Percentiles rank a stretch among this genome's conserved stretches.
Conservation (phyloP, 2,888 invertebrate species). For the Hydrotaea diabolus region DNA sequence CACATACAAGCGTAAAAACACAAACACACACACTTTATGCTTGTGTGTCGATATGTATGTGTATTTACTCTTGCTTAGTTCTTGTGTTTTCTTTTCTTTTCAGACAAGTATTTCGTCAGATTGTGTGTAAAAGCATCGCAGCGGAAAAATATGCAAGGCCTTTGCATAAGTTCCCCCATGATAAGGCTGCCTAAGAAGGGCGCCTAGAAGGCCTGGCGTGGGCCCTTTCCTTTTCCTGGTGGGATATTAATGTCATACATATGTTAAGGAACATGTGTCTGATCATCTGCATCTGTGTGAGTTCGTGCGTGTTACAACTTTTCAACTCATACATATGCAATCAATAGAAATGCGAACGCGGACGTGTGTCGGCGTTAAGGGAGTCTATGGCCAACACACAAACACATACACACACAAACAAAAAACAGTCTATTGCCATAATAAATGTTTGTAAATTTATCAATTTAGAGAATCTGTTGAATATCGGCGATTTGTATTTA, state of each 20-base stretch:
- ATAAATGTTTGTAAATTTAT: constrained; percentile 70
- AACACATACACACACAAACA: too few species aligned
- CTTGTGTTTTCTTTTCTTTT: constrained; percentile 54
- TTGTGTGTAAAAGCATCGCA: too few species aligned
- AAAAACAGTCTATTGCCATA: constrained; percentile 70
- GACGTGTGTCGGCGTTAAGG: not conserved
- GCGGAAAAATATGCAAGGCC: constrained; percentile 12
- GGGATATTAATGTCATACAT: constrained; percentile 16
- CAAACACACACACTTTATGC: not conserved
- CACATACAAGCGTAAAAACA: not conserved
- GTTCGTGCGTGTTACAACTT: constrained; percentile 27
- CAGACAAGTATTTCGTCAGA: not conserved
- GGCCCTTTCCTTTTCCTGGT: too few species aligned
- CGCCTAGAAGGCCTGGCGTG: too few species aligned
- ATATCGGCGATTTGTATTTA: constrained; percentile 62
- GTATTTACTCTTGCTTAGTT: constrained; percentile 27
- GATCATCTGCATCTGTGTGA: not conserved
- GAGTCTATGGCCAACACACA: too few species aligned
- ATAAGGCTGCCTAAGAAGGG: too few species aligned
- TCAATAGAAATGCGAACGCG: too few species aligned
- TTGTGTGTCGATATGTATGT: not conserved
- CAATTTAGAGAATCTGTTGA: constrained; percentile 66
- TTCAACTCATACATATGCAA: not conserved
- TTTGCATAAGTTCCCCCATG: too few species aligned
- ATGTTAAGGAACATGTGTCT: not conserved